Percentiles rank a stretch among this genome's conserved stretches.
Conservation (phyloP, 2,888 invertebrate species). For the Eupeodes latifasciatus region DNA sequence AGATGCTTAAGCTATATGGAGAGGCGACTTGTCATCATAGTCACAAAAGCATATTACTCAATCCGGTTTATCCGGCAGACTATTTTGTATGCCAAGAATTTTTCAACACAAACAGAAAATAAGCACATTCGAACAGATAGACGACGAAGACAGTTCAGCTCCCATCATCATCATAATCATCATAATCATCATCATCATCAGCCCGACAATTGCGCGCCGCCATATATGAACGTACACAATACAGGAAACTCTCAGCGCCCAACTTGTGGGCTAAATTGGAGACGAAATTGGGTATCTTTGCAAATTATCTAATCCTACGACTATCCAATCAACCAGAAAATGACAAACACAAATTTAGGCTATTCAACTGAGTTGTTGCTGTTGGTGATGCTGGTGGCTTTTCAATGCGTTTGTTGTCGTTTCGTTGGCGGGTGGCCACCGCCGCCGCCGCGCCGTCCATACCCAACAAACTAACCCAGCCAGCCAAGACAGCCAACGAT, state of each 20-base stretch:
- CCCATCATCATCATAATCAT: neutral
- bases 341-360: conserved; percentile 63
- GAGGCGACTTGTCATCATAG: conserved; percentile 64
- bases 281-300: conserved; percentile 66
- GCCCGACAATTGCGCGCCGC: conserved; percentile 11
- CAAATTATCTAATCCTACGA: conserved; percentile 72
- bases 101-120: neutral
- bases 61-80: conserved; percentile 40
- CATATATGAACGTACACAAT: neutral
- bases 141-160: neutral
- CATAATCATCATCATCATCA: neutral
- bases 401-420: conserved; percentile 12
- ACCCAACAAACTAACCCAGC: neutral
- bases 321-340: conserved; percentile 71
- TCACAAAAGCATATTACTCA: conserved; percentile 48
- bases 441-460: neutral
- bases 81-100: conserved; percentile 59
- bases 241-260: conserved; percentile 50
- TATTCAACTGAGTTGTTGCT: conserved; percentile 36
- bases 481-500: conserved; percentile 1
- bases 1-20: neutral
- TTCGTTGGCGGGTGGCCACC: too few relatives aligned
- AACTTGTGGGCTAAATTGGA: conserved; percentile 63
- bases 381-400: conserved; percentile 50
- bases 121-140: neutral